Base-by-base conservation (phyloP, 2,113 vertebrate genomes). In the Malurus melanocephalus region DNA sequence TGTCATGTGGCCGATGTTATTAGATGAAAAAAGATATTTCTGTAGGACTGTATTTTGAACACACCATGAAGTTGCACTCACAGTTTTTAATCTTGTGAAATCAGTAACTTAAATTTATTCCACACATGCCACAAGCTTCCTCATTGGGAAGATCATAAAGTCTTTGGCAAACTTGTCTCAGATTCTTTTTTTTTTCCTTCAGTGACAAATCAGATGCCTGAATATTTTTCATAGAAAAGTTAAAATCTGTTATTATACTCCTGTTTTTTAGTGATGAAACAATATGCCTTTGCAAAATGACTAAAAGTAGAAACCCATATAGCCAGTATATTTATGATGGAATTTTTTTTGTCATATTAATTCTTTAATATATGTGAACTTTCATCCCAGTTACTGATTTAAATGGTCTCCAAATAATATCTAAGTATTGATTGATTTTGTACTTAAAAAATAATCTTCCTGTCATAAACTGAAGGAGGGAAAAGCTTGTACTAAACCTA, bases 61-160 rank as follows among this genome's bases (percentile, higher is more conserved):
- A 62, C 11, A 52, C 26, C 12, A 20, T 46, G 43, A 61, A 35
- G 23, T 16, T 69, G 2, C 49, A 35, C 3, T 55, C 9, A 64
- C 11, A 57, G 17, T 42, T 49, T 57, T 45, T 26, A 53, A 28
- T 27, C 19, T 18, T 81, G 22, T 76, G 33, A 75, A 75, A 10
- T 33, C 28, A 51, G n/a, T 45, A 53, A 49, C 7, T 61, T 65
- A 52, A 75, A 59, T 72, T 82, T 76, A 28, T 68, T 68, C 10
- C 11, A 30, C 27, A 32, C 3, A 20, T 2, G 5, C 9, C 11
- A 30, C 8, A 21, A 11, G 3, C 9, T 7, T 4, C 6, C 6
- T 3, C 18, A 19, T 30, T 0, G 0, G 3, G 17, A 66, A 40
- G 9, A 7, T 20, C 6, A 56, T 46, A 35, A 79, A 72, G 65